Evolutionary conservation across 2,888 invertebrate genomes (phyloP).

Genomic region (Diarsia brunnea): DNA sequence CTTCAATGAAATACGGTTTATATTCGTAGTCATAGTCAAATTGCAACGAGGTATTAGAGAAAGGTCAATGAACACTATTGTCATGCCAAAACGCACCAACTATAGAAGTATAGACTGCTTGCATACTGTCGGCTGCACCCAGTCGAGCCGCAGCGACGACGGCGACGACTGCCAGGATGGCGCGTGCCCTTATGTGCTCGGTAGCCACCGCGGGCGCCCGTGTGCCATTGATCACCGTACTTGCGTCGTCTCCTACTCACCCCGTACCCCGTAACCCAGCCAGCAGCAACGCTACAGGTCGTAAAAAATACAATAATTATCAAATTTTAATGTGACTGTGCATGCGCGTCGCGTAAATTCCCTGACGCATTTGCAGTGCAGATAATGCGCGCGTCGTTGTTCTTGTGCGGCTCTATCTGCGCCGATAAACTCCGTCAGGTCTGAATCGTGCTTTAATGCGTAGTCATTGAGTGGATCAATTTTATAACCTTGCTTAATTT

Average conservation of each 20-base stretch:
- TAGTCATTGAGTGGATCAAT: background rate
- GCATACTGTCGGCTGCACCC: slow-evolving; percentile 13
- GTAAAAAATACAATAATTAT: background rate
- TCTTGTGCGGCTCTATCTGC: background rate
- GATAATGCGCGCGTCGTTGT: background rate
- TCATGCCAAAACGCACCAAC: slow-evolving; percentile 12
- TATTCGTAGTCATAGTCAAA: background rate
- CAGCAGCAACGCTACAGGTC: background rate
- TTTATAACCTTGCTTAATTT: background rate
- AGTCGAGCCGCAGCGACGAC: background rate
- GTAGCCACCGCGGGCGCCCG: slow-evolving; percentile 3
- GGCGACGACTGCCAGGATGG: background rate
- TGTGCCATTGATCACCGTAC: slow-evolving; percentile 1
- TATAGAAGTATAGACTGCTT: slow-evolving; percentile 12
- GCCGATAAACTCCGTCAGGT: background rate
- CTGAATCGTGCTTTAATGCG: background rate
- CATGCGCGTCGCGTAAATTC: background rate
- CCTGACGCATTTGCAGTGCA: background rate
- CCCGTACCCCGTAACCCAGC: background rate
- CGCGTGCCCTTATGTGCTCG: slow-evolving; percentile 4
- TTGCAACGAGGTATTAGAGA: background rate
- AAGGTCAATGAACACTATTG: slow-evolving; percentile 13
- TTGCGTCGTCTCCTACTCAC: background rate
- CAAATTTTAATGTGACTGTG: background rate
- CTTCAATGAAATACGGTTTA: background rate